These are phyloP conservation scores for Capricornis sumatraensis DNA, from an alignment of 2,113 vertebrate genomes.

Conservation along the genomic window DNA sequence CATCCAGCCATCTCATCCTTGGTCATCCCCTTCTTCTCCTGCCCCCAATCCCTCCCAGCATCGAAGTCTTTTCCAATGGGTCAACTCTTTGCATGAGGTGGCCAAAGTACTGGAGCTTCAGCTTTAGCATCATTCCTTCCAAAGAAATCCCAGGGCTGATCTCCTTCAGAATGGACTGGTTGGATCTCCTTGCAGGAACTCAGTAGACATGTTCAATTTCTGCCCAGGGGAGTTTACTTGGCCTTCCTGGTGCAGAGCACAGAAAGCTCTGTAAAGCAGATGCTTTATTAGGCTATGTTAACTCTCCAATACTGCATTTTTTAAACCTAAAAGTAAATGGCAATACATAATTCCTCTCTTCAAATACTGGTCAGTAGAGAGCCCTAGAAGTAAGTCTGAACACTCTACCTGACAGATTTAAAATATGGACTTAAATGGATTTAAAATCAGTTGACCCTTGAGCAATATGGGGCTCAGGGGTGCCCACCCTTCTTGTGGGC, in stretches of 20 bases:
- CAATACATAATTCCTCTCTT: background rate
- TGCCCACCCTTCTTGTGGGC: background rate
- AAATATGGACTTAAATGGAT: background rate
- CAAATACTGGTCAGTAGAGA: background rate
- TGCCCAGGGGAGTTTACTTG: background rate
- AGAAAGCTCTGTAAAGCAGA: background rate
- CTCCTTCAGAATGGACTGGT: too few relatives aligned
- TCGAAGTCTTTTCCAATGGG: too few relatives aligned
- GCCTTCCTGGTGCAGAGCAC: background rate
- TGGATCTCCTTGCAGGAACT: background rate
- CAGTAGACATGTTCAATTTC: background rate
- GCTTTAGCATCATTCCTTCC: too few relatives aligned
- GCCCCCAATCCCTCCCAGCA: too few relatives aligned
- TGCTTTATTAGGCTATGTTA: background rate
- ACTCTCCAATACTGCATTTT: background rate
- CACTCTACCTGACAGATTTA: background rate
- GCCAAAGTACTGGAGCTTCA: too few relatives aligned
- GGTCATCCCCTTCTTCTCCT: too few relatives aligned
- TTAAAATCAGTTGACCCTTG: background rate
- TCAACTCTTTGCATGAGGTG: too few relatives aligned
- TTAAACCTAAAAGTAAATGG: background rate
- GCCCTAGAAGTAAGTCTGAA: background rate
- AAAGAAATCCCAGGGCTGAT: too few relatives aligned
- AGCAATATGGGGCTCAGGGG: background rate
- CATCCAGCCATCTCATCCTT: too few relatives aligned